Evolutionary conservation across 1,140 invertebrate genomes (phyloP), one percentile per base, ranked within the genome.

Genomic region (Drosophila busckii): DNA sequence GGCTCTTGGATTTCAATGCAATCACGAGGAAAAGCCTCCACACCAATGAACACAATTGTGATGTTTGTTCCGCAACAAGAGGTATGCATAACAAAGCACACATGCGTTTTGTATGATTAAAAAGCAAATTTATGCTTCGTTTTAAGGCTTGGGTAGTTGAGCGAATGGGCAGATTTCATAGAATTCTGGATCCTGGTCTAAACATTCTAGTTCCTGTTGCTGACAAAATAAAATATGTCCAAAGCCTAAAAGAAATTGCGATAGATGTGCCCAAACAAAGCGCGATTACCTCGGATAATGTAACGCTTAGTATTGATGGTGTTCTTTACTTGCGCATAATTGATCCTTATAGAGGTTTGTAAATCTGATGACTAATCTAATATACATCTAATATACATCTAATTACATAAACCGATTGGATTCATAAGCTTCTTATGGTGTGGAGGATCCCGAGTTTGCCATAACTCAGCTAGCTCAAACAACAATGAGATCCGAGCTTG

Each of bases 31-130:
- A 92, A 91, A 66, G 90, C 92, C 15, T 90, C 90, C 7, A 94
- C 93, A 19, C 96, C 96, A 2, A 88, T 97, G 13, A 99, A 99
- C 88, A 98, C 97, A 16, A 89, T 97, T 40, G 90, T 99, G 29
- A 93, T 99, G 91, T 99, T 99, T 91, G 98, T 99, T 35, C 98
- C 98, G 4, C 97, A 99, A 88, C 98, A 99, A 92, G 97, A 99
- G 91, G 94, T 95, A 88, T 87, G 85, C 6, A 48, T 10, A 29
- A n/a, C n/a, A n/a, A n/a, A n/a, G n/a, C 12, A 19, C 13, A 17
- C 17, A n/a, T 28, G 15, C 17, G 48, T 25, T 88, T 88, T 71
- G 65, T 23, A 95, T 15, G 28, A 44, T 44, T n/a, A 49, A 50
- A 46, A 63, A 48, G 19, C 13, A 13, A 8, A 13, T 26, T 2